Base-by-base conservation (phyloP, 2,888 invertebrate species). In the Orchesella flavescens region DNA sequence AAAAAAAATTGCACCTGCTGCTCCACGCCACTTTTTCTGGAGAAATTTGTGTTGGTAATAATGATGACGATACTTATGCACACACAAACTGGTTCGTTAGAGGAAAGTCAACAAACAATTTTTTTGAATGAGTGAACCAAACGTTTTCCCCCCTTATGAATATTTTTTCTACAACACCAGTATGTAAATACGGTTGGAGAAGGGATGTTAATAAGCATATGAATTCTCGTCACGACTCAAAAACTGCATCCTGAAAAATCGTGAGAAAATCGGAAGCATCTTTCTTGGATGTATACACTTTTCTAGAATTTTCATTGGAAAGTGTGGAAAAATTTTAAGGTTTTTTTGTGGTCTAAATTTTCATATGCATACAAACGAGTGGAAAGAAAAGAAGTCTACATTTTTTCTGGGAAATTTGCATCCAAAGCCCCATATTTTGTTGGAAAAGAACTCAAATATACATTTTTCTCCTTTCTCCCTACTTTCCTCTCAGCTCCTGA, bases 211-310 rank as follows among this genome's bases (percentile, higher is more conserved):
- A 79, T 72, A 69, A 72, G 72, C 61, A 79, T 77, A 77, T 77
- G 77, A 69, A 77, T 77, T 77, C 77, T 55, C 69, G 77, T 77
- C 77, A 77, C 77, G 77, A 75, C 21, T 59, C n/a, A 1, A 19
- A 55, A 53, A 71, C 55, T 49, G 17, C n/a, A n/a, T 44, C 73
- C 19, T 2, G 23, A 24, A 17, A 17, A 34, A 19, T 3, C 19
- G 63, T 24, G 34, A 21, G 23, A 63, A 66, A 9, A 3, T 12
- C 34, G 4, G 15, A 49, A 49, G 10, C 69, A 19, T 49, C 46
- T 49, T n/a, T 12, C n/a, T 69, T 21, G n/a, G n/a, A n/a, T n/a
- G n/a, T n/a, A n/a, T n/a, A n/a, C n/a, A n/a, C n/a, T n/a, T n/a
- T n/a, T n/a, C n/a, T n/a, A n/a, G n/a, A n/a, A n/a, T n/a, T n/a